Conservation (phyloP, 2,797 vertebrate genomes). For the Erpetoichthys calabaricus region DNA sequence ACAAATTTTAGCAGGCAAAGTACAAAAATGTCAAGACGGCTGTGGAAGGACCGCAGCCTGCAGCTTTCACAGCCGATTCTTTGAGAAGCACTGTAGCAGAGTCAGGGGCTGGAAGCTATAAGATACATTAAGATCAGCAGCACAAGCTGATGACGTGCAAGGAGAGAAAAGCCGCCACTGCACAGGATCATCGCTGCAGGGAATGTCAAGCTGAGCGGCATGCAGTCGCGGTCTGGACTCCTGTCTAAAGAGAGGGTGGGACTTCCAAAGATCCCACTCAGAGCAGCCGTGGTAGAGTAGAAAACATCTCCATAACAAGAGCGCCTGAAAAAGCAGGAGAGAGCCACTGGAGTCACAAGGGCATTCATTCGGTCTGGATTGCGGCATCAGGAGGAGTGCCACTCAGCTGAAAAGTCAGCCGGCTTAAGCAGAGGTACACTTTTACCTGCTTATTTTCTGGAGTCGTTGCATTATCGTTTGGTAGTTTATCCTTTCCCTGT, state of each 20-base stretch:
- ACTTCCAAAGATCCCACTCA: slow-evolving; percentile 8
- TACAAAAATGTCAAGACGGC: too few species aligned
- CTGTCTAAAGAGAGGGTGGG: slow-evolving; percentile 2
- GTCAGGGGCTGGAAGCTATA: slow-evolving; percentile 31
- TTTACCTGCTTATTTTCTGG: too few species aligned
- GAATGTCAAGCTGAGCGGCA: slow-evolving; percentile 5
- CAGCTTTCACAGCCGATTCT: too few species aligned
- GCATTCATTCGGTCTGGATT: background rate
- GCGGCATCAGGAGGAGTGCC: background rate
- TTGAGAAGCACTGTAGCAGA: slow-evolving; percentile 24
- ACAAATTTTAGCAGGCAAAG: too few species aligned
- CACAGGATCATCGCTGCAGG: slow-evolving; percentile 7
- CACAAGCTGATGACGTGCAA: too few species aligned
- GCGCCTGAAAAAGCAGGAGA: background rate
- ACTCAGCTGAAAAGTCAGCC: too few species aligned
- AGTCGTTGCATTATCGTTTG: too few species aligned
- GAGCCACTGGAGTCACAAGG: background rate
- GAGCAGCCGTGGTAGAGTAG: slow-evolving; percentile 3
- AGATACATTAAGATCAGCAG: too few species aligned
- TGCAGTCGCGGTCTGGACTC: slow-evolving; percentile 14
- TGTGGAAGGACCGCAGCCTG: too few species aligned
- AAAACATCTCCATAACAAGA: background rate
- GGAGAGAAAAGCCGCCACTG: too few species aligned
- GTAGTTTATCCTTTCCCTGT: too few species aligned
- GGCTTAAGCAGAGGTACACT: too few species aligned